A percentile compares a stretch with the other conserved stretches of the same genome.
Evolutionary conservation across 2,888 invertebrate genomes (phyloP).

Genomic region (Watsonalla cultraria): DNA sequence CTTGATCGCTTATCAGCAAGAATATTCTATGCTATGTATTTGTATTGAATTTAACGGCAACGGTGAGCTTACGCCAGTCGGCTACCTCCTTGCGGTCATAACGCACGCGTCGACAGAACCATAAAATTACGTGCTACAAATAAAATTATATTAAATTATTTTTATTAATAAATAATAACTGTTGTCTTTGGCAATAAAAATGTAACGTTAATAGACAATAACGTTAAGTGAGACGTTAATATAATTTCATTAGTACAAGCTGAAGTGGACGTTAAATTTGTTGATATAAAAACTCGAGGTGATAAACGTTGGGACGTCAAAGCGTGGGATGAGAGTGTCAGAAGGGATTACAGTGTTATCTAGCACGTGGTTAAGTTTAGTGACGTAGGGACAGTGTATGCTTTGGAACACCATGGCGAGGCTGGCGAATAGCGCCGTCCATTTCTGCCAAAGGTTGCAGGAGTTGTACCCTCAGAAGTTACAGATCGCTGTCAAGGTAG

Average conservation of each 20-base stretch:
- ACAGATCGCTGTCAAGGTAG: slow-evolving; percentile 49
- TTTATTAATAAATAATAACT: neutral
- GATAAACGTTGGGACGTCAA: slow-evolving; percentile 19
- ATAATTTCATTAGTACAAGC: neutral
- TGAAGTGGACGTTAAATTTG: slow-evolving; percentile 1
- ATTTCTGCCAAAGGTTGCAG: slow-evolving; percentile 64
- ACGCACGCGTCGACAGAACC: neutral
- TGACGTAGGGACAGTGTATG: slow-evolving; percentile 7
- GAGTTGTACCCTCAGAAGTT: slow-evolving; percentile 64
- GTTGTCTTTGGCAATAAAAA: neutral
- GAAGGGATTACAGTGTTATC: slow-evolving; percentile 31
- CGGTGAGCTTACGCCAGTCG: neutral
- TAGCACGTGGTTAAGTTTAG: slow-evolving; percentile 17
- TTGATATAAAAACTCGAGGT: slow-evolving; percentile 12
- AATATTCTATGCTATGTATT: neutral
- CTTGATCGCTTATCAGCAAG: neutral
- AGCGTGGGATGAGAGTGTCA: slow-evolving; percentile 18
- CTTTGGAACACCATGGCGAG: slow-evolving; percentile 46
- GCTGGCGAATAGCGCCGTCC: slow-evolving; percentile 58
- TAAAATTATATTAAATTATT: neutral
- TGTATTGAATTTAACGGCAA: neutral
- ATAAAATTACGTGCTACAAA: neutral
- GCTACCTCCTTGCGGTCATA: neutral
- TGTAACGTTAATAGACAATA: neutral
- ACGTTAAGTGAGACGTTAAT: neutral